Evolutionary conservation across 2,113 vertebrate genomes (phyloP).

Genomic region (Pseudonaja textilis): DNA sequence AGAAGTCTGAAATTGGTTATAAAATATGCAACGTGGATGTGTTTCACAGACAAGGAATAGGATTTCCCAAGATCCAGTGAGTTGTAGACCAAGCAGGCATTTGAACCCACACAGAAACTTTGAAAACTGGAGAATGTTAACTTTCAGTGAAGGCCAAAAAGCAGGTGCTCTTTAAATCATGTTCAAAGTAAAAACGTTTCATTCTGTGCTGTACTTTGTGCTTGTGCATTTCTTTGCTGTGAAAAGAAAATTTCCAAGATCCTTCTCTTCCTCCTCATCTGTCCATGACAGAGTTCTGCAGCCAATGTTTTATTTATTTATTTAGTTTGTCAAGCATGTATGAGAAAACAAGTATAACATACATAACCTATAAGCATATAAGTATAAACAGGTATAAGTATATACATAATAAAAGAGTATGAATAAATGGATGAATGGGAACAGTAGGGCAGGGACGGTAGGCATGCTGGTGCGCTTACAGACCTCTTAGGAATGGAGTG

Average conservation of each 20-base stretch:
- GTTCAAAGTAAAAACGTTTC: constrained; percentile 8
- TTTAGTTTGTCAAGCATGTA: too few species aligned
- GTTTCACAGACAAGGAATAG: neutral
- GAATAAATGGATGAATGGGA: too few species aligned
- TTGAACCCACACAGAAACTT: neutral
- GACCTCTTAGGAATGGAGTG: too few species aligned
- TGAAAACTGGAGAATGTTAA: neutral
- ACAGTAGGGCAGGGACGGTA: too few species aligned
- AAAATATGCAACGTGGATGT: neutral
- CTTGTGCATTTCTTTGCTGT: neutral
- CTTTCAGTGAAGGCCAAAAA: neutral
- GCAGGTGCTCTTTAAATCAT: neutral
- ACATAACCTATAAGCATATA: too few species aligned
- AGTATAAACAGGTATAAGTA: too few species aligned
- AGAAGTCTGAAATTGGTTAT: neutral
- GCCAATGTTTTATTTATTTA: neutral
- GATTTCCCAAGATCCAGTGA: neutral
- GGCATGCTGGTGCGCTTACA: too few species aligned
- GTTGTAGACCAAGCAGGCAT: neutral
- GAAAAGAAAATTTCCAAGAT: neutral
- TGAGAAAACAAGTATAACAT: too few species aligned
- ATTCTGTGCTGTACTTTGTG: neutral
- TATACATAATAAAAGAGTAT: too few species aligned
- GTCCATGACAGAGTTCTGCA: neutral
- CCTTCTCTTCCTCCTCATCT: neutral